Evolutionary conservation across 1,140 invertebrate genomes (phyloP).

Genomic region (Drosophila repletoides): DNA sequence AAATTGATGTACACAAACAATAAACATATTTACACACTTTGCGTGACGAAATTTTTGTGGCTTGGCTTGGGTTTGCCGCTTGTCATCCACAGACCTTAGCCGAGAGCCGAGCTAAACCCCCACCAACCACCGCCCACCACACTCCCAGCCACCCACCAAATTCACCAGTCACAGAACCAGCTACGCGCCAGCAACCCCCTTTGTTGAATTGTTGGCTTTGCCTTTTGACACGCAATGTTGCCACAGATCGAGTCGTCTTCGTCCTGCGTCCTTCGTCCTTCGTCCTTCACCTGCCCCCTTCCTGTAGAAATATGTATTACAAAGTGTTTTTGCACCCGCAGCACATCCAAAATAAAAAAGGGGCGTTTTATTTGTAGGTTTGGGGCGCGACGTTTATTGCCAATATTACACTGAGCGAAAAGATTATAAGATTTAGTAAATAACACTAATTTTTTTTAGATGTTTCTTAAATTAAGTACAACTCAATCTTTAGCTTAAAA

Average conservation of each 20-base stretch:
- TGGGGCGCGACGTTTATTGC: constrained; percentile 66
- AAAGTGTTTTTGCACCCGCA: constrained; percentile 76
- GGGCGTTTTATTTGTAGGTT: constrained; percentile 49
- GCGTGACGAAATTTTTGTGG: constrained; percentile 66
- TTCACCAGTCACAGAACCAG: constrained; percentile 35
- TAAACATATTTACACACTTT: constrained; percentile 78
- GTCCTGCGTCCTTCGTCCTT: background rate
- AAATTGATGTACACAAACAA: constrained; percentile 58
- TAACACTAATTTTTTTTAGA: too few species aligned
- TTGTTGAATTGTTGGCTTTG: constrained; percentile 57
- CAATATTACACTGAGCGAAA: constrained; percentile 56
- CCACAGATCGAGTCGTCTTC: constrained; percentile 36
- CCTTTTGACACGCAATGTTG: constrained; percentile 65
- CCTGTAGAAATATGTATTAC: constrained; percentile 61
- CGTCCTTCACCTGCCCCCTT: constrained; percentile 2
- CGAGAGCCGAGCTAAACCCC: background rate
- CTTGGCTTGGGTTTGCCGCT: constrained; percentile 51
- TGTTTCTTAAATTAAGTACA: too few species aligned
- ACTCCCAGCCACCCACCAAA: background rate
- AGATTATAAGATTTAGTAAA: too few species aligned
- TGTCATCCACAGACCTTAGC: constrained; percentile 66
- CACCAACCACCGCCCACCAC: background rate
- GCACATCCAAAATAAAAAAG: constrained; percentile 33
- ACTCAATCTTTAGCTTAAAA: too few species aligned
- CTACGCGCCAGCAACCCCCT: constrained; percentile 38